Conservation (phyloP, 1,140 invertebrate species). For the Eurosta solidaginis region DNA sequence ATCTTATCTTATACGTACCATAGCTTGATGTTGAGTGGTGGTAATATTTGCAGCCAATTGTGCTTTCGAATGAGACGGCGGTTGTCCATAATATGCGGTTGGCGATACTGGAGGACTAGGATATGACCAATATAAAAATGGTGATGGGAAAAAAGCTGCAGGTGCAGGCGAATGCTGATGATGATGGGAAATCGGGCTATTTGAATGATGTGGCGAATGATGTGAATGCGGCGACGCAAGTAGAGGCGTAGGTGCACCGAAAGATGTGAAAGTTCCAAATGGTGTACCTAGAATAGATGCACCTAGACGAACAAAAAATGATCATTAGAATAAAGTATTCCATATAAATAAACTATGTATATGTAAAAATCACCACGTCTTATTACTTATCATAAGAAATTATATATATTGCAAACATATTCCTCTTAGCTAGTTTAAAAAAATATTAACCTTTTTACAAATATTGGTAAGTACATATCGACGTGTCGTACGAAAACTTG, state of each 20-base stretch:
- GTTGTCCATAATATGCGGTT: constrained; percentile 76
- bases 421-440: too few relatives aligned
- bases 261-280: constrained; percentile 49
- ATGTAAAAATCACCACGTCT: too few relatives aligned
- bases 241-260: constrained; percentile 41
- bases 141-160: constrained; percentile 62
- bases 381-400: too few relatives aligned
- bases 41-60: constrained; percentile 38
- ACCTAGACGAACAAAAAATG: constrained; percentile 38
- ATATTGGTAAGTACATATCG: too few relatives aligned
- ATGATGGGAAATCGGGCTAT: constrained; percentile 35
- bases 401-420: too few relatives aligned
- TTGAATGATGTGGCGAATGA: constrained; percentile 55
- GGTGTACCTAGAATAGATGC: constrained; percentile 50
- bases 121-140: constrained; percentile 86
- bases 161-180: constrained; percentile 57
- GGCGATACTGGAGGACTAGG: constrained; percentile 90
- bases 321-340: background rate
- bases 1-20: constrained; percentile 55
- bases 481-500: too few relatives aligned
- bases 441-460: too few relatives aligned
- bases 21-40: constrained; percentile 61
- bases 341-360: background rate
- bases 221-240: constrained; percentile 58
- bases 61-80: constrained; percentile 63